These are phyloP conservation scores for Perca flavescens DNA, from an alignment of 2,113 vertebrate species.

Conservation along the genomic window DNA sequence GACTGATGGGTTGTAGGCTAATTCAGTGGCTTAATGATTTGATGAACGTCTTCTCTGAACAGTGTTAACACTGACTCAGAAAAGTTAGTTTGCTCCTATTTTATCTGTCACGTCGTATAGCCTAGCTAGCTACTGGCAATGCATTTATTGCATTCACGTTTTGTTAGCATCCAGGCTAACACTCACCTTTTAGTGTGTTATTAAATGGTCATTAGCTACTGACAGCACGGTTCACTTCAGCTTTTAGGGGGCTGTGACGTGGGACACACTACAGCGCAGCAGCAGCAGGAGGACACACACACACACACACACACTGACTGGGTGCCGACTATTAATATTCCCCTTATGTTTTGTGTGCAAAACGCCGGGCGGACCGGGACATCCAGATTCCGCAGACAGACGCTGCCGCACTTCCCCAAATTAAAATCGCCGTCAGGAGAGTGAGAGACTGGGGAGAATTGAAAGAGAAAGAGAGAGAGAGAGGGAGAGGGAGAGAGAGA, in stretches of 20 bases:
- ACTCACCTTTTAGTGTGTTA: conserved; percentile 5
- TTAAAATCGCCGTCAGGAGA: conserved; percentile 60
- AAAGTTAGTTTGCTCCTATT: not conserved
- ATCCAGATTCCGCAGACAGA: conserved; percentile 59
- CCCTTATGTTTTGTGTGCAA: conserved; percentile 23
- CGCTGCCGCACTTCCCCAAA: conserved; percentile 67
- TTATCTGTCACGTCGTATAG: conserved; percentile 12
- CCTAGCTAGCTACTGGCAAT: not conserved
- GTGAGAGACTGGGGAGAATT: not conserved
- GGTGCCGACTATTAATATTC: conserved; percentile 65
- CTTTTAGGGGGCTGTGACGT: conserved; percentile 72
- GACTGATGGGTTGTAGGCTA: too few species aligned
- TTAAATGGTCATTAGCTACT: not conserved
- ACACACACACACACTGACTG: conserved; percentile 2
- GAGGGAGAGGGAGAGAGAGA: not conserved
- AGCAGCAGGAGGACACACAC: conserved; percentile 16
- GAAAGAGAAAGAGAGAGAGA: conserved; percentile 13
- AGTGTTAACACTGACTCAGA: not conserved
- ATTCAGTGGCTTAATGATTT: not conserved
- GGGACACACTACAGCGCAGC: too few species aligned
- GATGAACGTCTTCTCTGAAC: too few species aligned
- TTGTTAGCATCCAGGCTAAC: not conserved
- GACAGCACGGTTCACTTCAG: conserved; percentile 42
- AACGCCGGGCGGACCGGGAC: conserved; percentile 23
- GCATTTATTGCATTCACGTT: conserved; percentile 9